A percentile compares a stretch with the other conserved stretches of the same genome.
Evolutionary conservation across 2,113 vertebrate genomes (phyloP).

Genomic region (Saimiri boliviensis): DNA sequence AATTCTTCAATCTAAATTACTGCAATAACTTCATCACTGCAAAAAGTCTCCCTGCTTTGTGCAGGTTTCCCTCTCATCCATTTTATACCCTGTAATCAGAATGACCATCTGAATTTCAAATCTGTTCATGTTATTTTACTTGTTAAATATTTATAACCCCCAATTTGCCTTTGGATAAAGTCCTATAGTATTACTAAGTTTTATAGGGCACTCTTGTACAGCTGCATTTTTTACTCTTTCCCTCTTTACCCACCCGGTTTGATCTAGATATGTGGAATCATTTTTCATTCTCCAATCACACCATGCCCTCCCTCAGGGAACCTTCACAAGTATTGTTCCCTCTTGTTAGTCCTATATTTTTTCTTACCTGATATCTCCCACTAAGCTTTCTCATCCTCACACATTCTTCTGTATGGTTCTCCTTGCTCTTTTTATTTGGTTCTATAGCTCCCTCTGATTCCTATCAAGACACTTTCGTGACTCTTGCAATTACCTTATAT

Average conservation of each 20-base stretch:
- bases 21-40: not conserved
- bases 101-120: not conserved
- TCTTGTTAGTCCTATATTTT: not conserved
- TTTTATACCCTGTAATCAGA: not conserved
- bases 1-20: not conserved
- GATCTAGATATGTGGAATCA: not conserved
- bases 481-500: not conserved
- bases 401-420: not conserved
- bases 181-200: not conserved
- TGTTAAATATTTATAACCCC: not conserved
- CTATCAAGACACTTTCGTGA: not conserved
- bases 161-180: not conserved
- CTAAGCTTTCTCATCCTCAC: not conserved
- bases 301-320: not conserved
- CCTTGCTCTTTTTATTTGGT: not conserved
- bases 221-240: not conserved
- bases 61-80: not conserved
- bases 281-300: not conserved
- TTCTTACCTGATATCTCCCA: not conserved
- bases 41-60: not conserved
- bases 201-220: not conserved
- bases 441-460: not conserved
- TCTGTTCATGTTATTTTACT: not conserved
- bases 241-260: not conserved
- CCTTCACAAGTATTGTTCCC: not conserved